Percentiles rank a stretch among this genome's conserved stretches.
phyloP scores from a whole-genome alignment of 1,140 invertebrate species.

The Formica exsecta region DNA sequence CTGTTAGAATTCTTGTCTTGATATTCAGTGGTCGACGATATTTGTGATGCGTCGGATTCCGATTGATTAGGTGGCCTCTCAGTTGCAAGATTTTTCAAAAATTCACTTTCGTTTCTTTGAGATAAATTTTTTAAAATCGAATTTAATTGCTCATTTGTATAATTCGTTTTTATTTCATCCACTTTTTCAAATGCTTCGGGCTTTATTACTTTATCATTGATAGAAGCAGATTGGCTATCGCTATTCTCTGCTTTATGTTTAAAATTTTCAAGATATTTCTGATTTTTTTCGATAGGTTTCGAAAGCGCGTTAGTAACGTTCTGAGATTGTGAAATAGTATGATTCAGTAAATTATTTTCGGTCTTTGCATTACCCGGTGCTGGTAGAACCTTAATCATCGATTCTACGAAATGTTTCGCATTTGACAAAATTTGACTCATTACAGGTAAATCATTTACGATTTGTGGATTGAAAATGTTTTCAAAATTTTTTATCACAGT shows the following conservation, averaged over 20 bases:
- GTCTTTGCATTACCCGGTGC: background rate
- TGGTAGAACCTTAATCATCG: background rate
- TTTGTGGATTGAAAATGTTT: background rate
- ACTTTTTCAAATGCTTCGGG: background rate
- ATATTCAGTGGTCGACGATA: background rate
- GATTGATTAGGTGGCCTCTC: background rate
- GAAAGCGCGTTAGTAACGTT: background rate
- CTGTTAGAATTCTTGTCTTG: background rate
- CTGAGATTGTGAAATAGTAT: background rate
- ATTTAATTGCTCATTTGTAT: background rate
- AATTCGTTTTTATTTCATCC: background rate
- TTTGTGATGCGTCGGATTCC: background rate
- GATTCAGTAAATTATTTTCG: background rate
- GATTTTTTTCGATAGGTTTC: background rate
- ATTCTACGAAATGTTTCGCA: background rate
- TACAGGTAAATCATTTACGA: background rate
- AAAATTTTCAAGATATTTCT: background rate
- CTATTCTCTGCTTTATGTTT: background rate
- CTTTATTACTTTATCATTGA: background rate
- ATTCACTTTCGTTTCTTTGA: background rate
- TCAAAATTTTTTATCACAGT: background rate
- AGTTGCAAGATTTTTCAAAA: background rate
- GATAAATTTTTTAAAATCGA: background rate
- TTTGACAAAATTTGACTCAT: background rate
- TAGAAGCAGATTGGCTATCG: background rate